Conservation (phyloP, 2,113 vertebrate genomes). For the Hippocampus zosterae region DNA sequence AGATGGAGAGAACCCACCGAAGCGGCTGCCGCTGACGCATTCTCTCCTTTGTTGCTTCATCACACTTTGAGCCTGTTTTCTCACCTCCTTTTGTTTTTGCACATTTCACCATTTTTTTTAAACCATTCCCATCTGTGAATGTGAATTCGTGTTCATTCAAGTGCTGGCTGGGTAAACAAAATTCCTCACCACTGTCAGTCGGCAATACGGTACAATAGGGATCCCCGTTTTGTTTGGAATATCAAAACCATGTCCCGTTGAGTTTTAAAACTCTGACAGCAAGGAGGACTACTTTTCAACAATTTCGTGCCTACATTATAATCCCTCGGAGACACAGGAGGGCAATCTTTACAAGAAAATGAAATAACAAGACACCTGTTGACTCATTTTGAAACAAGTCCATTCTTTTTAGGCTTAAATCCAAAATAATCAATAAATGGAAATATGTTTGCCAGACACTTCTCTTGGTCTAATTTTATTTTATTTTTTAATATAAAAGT, state of each 20-base stretch:
- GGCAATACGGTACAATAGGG: not conserved
- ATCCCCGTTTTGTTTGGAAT: not conserved
- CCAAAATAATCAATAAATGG: too few species aligned
- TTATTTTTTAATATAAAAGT: too few species aligned
- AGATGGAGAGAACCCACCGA: slow-evolving; percentile 15
- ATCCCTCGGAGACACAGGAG: not conserved
- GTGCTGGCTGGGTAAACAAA: slow-evolving; percentile 16
- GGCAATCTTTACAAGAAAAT: not conserved
- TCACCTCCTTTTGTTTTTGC: slow-evolving; percentile 35
- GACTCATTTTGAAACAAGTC: not conserved
- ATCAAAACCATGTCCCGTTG: not conserved
- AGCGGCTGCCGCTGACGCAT: slow-evolving; percentile 43
- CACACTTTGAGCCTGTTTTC: slow-evolving; percentile 19
- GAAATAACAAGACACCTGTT: not conserved
- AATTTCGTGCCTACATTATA: not conserved
- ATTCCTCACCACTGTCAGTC: slow-evolving; percentile 16
- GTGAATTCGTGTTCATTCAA: slow-evolving; percentile 34
- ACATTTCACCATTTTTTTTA: slow-evolving; percentile 7
- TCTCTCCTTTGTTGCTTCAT: slow-evolving; percentile 36
- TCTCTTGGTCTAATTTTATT: too few species aligned
- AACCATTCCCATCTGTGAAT: slow-evolving; percentile 30
- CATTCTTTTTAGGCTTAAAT: too few species aligned
- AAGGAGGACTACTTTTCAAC: not conserved
- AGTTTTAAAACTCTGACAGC: not conserved
- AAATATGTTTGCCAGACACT: too few species aligned